Base-by-base conservation (phyloP, 1,140 invertebrate species). In the Macrosteles quadrilineatus region DNA sequence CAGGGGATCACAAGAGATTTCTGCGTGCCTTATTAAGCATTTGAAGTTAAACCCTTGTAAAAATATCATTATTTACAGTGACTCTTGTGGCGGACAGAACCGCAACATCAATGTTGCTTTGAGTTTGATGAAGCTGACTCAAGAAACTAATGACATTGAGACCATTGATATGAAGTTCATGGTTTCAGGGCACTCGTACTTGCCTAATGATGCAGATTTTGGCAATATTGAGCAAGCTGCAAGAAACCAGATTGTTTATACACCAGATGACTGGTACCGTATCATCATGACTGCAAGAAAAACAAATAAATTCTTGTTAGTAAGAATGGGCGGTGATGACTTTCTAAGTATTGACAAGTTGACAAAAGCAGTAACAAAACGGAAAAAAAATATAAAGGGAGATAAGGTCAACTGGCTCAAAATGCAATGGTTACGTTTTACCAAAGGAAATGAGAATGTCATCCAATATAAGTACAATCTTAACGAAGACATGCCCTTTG, bases 1-100 rank as follows among this genome's bases (percentile, higher is more conserved):
- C 27, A 32, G 71, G 68, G 71, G 74, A 23, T 72, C 70, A 29
- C 59, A 75, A 68, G 72, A 73, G 70, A 75, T 73, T 45, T 53
- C 45, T 21, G 66, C 72, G 32, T 69, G 55, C 47, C 27, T 32
- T 21, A 17, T 55, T 47, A 70, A 50, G 27, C 64, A 67, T 30
- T 25, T 73, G 1, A 43, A 43, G 25, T 17, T 21, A 19, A 14
- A 67, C 25, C 19, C 25, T 25, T 21, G 14, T 45, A 69, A 32
- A 40, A 27, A 40, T 36, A 40, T 62, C 11, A 69, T 64, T 59
- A 19, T 65, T 14, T 68, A 62, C 55, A 70, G 63, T 53, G 72
- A 68, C 63, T 67, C 70, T 9, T 71, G 71, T 43, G 36, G 17
- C n/a, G 69, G 66, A 4, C 70, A 72, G 65, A 73, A 75, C 53